These are phyloP conservation scores for Volucella inflata DNA, from an alignment of 2,888 invertebrate species.

Conservation along the genomic window DNA sequence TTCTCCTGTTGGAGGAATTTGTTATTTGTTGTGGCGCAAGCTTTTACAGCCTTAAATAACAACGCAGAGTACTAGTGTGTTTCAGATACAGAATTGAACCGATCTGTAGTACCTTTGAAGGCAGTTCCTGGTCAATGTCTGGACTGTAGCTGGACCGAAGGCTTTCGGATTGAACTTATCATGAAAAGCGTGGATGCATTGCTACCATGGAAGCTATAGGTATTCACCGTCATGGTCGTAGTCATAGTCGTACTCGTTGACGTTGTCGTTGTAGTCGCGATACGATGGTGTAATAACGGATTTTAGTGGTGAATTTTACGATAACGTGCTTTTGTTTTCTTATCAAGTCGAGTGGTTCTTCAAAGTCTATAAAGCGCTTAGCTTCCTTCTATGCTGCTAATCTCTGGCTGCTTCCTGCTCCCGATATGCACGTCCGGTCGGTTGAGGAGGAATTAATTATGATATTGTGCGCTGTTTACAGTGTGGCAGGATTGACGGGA, in stretches of 20 bases:
- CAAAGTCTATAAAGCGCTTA: constrained; percentile 58
- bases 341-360: constrained; percentile 57
- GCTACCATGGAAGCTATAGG: background rate
- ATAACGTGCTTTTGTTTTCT: constrained; percentile 64
- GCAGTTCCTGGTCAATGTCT: constrained; percentile 40
- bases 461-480: constrained; percentile 15
- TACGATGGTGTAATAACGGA: constrained; percentile 42
- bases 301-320: constrained; percentile 64
- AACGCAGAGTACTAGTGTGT: background rate
- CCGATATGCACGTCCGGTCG: background rate
- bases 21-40: constrained; percentile 63
- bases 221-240: background rate
- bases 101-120: constrained; percentile 38
- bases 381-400: constrained; percentile 22
- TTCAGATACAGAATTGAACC: background rate
- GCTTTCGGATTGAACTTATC: background rate
- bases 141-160: background rate
- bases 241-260: background rate
- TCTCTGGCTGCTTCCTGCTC: no score
- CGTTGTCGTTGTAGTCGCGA: background rate
- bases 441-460: constrained; percentile 55
- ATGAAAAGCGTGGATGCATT: constrained; percentile 25
- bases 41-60: constrained; percentile 48
- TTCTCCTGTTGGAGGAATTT: constrained; percentile 69
- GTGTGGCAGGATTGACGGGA: background rate